Evolutionary conservation across 2,888 invertebrate genomes (phyloP).

Genomic region (Liodrosophila aerea): DNA sequence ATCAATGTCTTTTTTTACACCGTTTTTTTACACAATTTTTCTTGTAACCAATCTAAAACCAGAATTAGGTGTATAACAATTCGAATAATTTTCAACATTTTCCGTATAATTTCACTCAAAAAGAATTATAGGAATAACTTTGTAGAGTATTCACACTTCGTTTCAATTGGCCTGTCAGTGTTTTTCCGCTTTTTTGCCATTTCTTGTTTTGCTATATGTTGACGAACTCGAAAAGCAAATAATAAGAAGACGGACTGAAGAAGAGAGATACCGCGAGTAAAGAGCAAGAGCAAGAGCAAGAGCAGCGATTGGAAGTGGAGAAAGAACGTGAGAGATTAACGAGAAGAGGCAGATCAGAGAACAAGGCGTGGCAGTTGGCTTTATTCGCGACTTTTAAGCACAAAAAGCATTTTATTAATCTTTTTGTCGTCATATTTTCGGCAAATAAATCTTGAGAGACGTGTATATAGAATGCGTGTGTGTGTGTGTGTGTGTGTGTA

Average conservation of each 20-base stretch:
- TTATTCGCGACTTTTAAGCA: slow-evolving; percentile 43
- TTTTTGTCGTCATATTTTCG: slow-evolving; percentile 55
- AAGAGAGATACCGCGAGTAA: slow-evolving; percentile 16
- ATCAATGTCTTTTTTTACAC: too few relatives aligned
- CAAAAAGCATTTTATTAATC: slow-evolving; percentile 32
- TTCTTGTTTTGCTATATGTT: slow-evolving; percentile 32
- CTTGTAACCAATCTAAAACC: too few relatives aligned
- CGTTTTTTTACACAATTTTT: too few relatives aligned
- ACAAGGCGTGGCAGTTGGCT: slow-evolving; percentile 39
- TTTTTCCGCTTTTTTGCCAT: slow-evolving; percentile 2
- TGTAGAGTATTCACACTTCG: slow-evolving; percentile 19
- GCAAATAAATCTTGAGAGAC: slow-evolving; percentile 61
- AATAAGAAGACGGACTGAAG: slow-evolving; percentile 17
- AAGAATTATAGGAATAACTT: too few relatives aligned
- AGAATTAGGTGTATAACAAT: too few relatives aligned
- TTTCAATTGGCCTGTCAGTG: neutral
- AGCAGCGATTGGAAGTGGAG: too few relatives aligned
- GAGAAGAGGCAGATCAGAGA: neutral
- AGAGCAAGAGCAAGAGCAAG: neutral
- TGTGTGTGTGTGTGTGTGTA: slow-evolving; percentile 26
- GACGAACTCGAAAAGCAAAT: slow-evolving; percentile 52
- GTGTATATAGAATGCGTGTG: slow-evolving; percentile 8
- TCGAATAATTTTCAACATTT: too few relatives aligned
- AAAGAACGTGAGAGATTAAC: too few relatives aligned
- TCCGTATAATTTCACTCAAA: too few relatives aligned